Conservation (phyloP, 2,113 vertebrate genomes). For the cattle (Bos taurus) region DNA sequence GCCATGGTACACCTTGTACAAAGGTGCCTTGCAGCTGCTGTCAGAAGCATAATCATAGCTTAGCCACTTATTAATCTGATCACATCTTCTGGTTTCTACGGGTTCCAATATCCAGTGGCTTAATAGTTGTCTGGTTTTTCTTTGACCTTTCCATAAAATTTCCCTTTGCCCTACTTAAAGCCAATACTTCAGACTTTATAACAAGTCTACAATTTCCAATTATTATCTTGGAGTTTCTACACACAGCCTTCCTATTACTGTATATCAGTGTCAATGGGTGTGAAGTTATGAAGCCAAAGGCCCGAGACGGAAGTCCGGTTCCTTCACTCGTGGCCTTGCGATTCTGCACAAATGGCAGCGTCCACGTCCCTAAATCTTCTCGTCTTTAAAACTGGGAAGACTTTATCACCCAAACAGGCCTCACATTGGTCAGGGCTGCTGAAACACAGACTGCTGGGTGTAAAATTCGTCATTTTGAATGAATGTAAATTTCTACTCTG, state of each 20-base stretch:
- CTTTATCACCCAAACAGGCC: background rate
- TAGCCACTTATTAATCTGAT: background rate
- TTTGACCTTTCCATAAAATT: slow-evolving; percentile 9
- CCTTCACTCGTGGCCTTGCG: background rate
- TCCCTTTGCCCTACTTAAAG: background rate
- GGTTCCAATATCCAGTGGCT: background rate
- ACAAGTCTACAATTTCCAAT: background rate
- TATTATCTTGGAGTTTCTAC: background rate
- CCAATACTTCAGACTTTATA: background rate
- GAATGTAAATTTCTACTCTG: background rate
- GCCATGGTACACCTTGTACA: slow-evolving; percentile 10
- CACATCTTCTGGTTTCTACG: background rate
- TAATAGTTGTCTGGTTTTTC: background rate
- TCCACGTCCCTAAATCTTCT: background rate
- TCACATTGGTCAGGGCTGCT: background rate
- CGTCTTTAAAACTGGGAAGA: background rate
- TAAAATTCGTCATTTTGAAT: background rate
- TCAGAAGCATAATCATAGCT: background rate
- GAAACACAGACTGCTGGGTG: background rate
- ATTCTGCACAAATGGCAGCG: background rate
- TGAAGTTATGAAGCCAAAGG: background rate
- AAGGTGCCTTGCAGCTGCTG: background rate
- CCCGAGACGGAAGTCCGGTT: background rate
- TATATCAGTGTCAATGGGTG: background rate
- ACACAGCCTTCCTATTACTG: background rate